Conservation (phyloP, 1,140 invertebrate species). For the Chionoecetes opilio region DNA sequence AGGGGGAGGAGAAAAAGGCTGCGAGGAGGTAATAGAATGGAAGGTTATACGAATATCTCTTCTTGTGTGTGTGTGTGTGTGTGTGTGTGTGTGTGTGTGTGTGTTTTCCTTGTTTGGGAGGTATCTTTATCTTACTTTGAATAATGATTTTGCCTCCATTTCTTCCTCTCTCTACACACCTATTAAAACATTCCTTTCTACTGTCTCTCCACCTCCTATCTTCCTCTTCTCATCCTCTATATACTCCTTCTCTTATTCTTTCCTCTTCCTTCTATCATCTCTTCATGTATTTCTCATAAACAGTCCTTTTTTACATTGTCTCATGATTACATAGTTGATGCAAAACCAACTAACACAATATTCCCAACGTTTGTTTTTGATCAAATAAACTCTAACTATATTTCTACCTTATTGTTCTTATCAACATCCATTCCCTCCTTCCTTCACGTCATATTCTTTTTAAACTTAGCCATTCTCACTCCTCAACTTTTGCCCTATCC, state of each 20-base stretch:
- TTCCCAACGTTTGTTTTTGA: no score
- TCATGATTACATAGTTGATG: no score
- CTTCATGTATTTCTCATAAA: not conserved
- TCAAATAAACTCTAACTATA: no score
- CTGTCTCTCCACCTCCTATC: not conserved
- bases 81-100: not conserved
- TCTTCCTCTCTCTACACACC: not conserved
- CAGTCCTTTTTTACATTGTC: no score
- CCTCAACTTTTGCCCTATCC: no score
- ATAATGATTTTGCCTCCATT: not conserved
- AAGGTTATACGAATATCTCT: not conserved
- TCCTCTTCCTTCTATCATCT: not conserved
- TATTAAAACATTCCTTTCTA: not conserved
- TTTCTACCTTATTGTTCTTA: no score
- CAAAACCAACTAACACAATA: no score
- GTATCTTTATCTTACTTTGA: not conserved
- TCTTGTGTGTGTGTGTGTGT: no score
- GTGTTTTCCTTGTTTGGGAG: not conserved
- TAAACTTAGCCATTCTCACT: no score
- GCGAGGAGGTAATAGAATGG: not conserved
- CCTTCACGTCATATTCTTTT: no score
- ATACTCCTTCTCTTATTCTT: not conserved
- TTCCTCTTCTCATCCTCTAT: not conserved
- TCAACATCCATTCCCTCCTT: no score
- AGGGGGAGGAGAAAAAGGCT: not conserved